Percentiles rank a stretch among this genome's conserved stretches.
Conservation (phyloP, 2,888 invertebrate genomes). For the Campopleginae sp. region DNA sequence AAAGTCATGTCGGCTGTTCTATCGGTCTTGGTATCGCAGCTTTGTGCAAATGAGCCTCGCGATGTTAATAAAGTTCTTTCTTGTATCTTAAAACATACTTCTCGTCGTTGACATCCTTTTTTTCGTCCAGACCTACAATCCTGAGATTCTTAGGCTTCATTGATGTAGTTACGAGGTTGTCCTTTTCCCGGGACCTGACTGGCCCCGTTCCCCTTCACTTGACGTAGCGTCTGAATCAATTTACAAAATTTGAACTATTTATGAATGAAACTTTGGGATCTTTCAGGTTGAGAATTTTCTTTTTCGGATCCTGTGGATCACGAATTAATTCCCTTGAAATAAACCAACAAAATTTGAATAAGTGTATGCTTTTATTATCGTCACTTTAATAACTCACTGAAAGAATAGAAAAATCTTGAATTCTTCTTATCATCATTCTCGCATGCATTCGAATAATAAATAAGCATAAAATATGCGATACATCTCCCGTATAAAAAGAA, state of each 20-base stretch:
- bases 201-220: neutral
- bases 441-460: conserved; percentile 66
- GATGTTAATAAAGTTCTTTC: conserved; percentile 73
- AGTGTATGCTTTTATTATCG: conserved; percentile 42
- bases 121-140: conserved; percentile 20
- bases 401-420: conserved; percentile 17
- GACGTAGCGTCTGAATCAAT: neutral
- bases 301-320: neutral
- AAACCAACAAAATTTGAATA: conserved; percentile 9
- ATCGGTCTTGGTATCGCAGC: conserved; percentile 55
- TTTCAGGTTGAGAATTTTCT: neutral
- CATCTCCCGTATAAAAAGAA: conserved; percentile 27
- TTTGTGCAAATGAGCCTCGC: conserved; percentile 58
- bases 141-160: neutral
- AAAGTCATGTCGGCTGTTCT: conserved; percentile 37
- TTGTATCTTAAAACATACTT: conserved; percentile 68
- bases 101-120: neutral
- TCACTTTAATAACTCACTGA: conserved; percentile 44
- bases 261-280: neutral
- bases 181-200: no score
- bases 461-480: conserved; percentile 59
- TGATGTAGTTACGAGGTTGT: neutral
- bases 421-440: conserved; percentile 24
- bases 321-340: neutral
- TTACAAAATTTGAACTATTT: neutral